Evolutionary conservation across 1,140 invertebrate genomes (phyloP).

Genomic region (Armadillidium nasatum): DNA sequence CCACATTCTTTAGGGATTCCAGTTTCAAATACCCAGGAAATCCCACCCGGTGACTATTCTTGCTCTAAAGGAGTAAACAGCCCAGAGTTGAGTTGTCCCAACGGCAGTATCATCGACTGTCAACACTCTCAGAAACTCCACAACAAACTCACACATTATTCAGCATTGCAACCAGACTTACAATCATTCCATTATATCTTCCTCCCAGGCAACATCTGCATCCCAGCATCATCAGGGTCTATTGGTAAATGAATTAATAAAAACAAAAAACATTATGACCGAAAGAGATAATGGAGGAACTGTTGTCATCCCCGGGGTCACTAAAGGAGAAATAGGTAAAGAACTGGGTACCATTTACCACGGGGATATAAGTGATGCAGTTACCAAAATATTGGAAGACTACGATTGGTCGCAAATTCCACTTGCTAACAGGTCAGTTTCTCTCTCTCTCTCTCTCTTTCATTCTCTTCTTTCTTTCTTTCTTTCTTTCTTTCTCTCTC

Average conservation of each 20-base stretch:
- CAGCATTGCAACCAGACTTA: no score
- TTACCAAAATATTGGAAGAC: constrained; percentile 69
- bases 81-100: no score
- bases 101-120: no score
- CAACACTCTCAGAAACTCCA: no score
- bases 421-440: constrained; percentile 63
- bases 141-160: no score
- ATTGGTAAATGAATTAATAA: not conserved
- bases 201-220: not conserved
- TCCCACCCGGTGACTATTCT: no score
- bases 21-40: no score
- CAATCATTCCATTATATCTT: no score
- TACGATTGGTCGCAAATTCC: constrained; percentile 84
- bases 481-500: no score
- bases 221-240: not conserved
- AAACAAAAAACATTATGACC: not conserved
- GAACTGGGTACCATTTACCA: constrained; percentile 29
- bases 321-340: not conserved
- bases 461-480: no score
- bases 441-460: not conserved
- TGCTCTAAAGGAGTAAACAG: no score
- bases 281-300: not conserved
- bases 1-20: no score
- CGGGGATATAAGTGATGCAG: constrained; percentile 63
- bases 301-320: not conserved